Evolutionary conservation across 2,888 invertebrate genomes (phyloP), one percentile per base, ranked within the genome.

Genomic region (Leptinotarsa tumamoca): DNA sequence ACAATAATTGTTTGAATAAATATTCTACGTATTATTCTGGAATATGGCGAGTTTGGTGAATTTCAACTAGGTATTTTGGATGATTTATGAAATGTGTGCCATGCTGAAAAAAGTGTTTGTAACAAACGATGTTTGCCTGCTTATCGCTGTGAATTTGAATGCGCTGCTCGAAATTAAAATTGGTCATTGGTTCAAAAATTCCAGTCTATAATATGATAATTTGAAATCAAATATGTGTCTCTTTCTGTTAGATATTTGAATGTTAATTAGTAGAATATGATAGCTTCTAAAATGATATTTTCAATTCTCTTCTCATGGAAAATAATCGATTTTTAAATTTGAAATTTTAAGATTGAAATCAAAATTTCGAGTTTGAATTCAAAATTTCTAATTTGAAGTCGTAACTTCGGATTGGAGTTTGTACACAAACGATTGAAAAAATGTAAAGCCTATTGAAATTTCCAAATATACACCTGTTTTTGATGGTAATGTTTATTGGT

Each of bases 1-100:
- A 74, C 75, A 61, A 67, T 77, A 77, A 75, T 77, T 77, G 71
- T 79, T 77, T 73, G 70, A 74, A 73, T 73, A 75, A 71, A 77
- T 73, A 71, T 68, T 63, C 67, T 23, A 58, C 58, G 70, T 50
- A 58, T 69, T 56, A 56, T 69, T 21, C 56, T 21, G 50, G 58
- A 58, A 70, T 70, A 58, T 70, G 43, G 52, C 54, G 72, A 70
- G 56, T 58, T 58, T 70, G 23, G 56, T 49, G 70, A 49, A 58
- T 58, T 58, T 58, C 21, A 17, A 58, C 49, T 58, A 58, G 49
- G 70, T 61, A 70, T 70, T 70, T 58, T 43, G 23, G 70, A 58
- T 61, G 49, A 49, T 58, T 70, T 58, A 70, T 72, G 56, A 67
- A 33, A 56, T 33, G 67, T 33, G 50, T 50, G 67, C n/a, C 33